These are phyloP conservation scores for Strigamia crassipes DNA, from an alignment of 2,888 invertebrate genomes.

Conservation along the genomic window DNA sequence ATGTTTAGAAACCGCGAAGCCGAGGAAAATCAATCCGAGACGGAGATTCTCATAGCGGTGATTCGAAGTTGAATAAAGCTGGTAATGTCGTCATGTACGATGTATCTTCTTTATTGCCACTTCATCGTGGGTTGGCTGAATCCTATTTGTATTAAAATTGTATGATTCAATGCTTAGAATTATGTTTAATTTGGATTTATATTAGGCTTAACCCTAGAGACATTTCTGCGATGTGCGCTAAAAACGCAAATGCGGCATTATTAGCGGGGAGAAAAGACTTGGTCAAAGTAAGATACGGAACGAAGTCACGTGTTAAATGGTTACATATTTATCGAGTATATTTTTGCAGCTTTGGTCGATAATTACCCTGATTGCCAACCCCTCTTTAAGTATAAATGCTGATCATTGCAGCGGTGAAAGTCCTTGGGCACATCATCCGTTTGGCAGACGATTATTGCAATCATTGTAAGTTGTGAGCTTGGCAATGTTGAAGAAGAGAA, in stretches of 20 bases:
- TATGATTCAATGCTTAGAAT: neutral
- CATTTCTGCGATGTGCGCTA: conserved; percentile 72
- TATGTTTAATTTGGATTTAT: too few relatives aligned
- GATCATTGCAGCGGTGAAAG: conserved; percentile 61
- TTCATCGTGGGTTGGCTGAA: conserved; percentile 79
- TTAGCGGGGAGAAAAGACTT: conserved; percentile 77
- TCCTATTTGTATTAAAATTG: neutral
- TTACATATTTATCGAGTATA: neutral
- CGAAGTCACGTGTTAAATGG: too few relatives aligned
- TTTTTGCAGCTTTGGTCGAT: conserved; percentile 70
- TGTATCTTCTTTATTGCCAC: conserved; percentile 73
- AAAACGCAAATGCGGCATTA: conserved; percentile 77
- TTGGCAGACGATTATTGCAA: conserved; percentile 81
- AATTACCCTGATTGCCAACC: conserved; percentile 69
- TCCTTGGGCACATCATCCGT: conserved; percentile 82
- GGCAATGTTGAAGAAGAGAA: conserved; percentile 52
- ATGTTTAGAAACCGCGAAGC: neutral
- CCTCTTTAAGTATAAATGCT: conserved; percentile 55
- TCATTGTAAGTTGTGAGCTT: conserved; percentile 70
- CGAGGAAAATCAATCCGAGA: conserved; percentile 46
- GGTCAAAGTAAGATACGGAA: conserved; percentile 67
- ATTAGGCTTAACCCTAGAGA: conserved; percentile 59
- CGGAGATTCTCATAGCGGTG: conserved; percentile 54
- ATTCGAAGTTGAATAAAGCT: conserved; percentile 60
- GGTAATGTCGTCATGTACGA: conserved; percentile 73